Base-by-base conservation (phyloP, 2,113 vertebrate species). In the Thermophis baileyi region DNA sequence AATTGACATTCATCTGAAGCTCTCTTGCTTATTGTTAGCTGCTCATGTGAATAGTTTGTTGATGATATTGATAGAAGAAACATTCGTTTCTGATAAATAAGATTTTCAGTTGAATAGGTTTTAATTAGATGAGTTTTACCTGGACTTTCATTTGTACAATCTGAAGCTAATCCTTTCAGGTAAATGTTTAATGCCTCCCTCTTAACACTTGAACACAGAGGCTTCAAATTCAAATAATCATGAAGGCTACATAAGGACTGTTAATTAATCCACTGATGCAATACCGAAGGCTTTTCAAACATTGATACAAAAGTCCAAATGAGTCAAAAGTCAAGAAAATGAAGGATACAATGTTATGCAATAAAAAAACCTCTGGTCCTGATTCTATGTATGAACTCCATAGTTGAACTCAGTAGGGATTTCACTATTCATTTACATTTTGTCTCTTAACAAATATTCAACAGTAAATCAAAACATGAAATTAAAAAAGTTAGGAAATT, bases 21-120 rank as follows among this genome's bases (percentile, higher is more conserved):
- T 97, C 96, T 95, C 93, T 94, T 98, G 96, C 97, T 97, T 97
- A 97, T 96, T 97, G 96, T 96, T 96, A 97, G 92, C 81, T 97
- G 95, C 95, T 97, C 96, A 97, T 97, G 96, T 97, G 96, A 97
- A 96, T 96, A 97, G 94, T 96, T 97, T 96, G 96, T 97, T 97
- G 96, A 97, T 97, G 95, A 94, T 97, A 94, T 95, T 95, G 93
- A 97, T 96, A 96, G 94, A 94, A 96, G 93, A 97, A 97, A 97
- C 96, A 97, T 97, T 97, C 97, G 94, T 97, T 97, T 97, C 97
- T 95, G 95, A 97, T 97, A 98, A 97, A 97, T 96, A 95, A 94
- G 95, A 30, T 96, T 97, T 97, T 98, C 97, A 97, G 95, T 96
- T 97, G 97, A 97, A 94, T 97, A 97, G 89, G 94, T 97, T 98